These are phyloP conservation scores for Andrena bicolor DNA, from an alignment of 2,888 invertebrate species.

Conservation along the genomic window DNA sequence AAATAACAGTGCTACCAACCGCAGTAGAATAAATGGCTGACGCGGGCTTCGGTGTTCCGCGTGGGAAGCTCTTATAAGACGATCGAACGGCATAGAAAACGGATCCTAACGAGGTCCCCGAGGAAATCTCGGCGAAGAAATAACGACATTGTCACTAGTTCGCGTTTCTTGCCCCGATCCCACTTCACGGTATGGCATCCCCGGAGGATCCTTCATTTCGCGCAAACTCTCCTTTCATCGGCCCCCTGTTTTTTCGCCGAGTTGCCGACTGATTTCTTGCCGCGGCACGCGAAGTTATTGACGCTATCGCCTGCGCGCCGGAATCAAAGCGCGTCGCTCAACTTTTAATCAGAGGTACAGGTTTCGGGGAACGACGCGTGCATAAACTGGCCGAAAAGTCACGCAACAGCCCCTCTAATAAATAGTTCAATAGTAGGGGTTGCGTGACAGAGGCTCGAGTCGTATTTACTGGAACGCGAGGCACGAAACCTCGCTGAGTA, in stretches of 20 bases:
- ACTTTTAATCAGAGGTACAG: conserved; percentile 34
- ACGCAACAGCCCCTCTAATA: conserved; percentile 20
- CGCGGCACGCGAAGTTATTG: not conserved
- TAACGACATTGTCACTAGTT: conserved; percentile 68
- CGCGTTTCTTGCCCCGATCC: conserved; percentile 48
- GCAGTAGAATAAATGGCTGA: conserved; percentile 24
- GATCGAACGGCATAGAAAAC: conserved; percentile 56
- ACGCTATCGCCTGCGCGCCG: conserved; percentile 3
- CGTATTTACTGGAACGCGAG: not conserved
- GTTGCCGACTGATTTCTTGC: conserved; percentile 23
- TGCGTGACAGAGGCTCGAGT: conserved; percentile 14
- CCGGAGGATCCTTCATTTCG: conserved; percentile 37
- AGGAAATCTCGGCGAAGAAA: conserved; percentile 70
- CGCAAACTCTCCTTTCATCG: conserved; percentile 27
- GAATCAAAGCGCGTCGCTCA: conserved; percentile 23
- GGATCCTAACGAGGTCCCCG: conserved; percentile 69
- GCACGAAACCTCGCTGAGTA: not conserved
- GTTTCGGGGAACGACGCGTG: not conserved
- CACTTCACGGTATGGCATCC: conserved; percentile 1
- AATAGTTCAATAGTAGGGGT: conserved; percentile 34
- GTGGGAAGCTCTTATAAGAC: conserved; percentile 36
- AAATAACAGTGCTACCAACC: not conserved
- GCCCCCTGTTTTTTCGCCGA: conserved; percentile 15
- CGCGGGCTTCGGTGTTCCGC: conserved; percentile 13
- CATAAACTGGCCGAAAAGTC: conserved; percentile 8